phyloP scores from a whole-genome alignment of 2,888 invertebrate species.

The Metacarcinus magister region DNA sequence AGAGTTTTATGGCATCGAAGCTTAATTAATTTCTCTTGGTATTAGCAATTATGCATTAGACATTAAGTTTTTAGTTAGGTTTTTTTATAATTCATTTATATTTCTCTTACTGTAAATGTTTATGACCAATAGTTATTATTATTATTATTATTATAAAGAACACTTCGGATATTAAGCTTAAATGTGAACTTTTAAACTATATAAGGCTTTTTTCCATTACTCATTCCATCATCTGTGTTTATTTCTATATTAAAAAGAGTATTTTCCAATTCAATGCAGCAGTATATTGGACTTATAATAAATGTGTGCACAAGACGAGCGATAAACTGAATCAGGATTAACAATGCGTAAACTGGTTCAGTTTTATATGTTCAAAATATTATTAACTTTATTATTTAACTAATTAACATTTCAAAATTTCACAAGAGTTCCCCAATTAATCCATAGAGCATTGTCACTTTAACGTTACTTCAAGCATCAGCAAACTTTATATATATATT shows the following conservation, averaged over 20 bases:
- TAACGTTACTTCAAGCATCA: neutral
- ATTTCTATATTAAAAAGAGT: no score
- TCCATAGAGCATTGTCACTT: neutral
- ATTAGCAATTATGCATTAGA: no score
- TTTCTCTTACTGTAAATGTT: no score
- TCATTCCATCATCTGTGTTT: no score
- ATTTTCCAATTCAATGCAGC: no score
- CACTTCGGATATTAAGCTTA: neutral
- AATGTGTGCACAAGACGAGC: neutral
- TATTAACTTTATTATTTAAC: neutral
- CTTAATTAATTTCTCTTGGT: no score
- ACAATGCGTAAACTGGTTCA: neutral
- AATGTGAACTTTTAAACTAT: neutral
- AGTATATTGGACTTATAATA: neutral
- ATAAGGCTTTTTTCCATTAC: no score
- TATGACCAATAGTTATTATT: no score
- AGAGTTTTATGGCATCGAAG: no score
- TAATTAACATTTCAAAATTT: neutral
- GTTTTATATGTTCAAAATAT: neutral
- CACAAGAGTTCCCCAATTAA: neutral
- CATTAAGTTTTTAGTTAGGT: no score
- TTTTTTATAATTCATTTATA: no score
- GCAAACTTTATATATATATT: constrained; percentile 52
- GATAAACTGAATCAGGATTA: neutral
- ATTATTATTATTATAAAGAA: neutral